Evolutionary conservation across 2,113 vertebrate species (phyloP), one percentile per base, ranked within the genome.

Genomic region (Takifugu bimaculatus): DNA sequence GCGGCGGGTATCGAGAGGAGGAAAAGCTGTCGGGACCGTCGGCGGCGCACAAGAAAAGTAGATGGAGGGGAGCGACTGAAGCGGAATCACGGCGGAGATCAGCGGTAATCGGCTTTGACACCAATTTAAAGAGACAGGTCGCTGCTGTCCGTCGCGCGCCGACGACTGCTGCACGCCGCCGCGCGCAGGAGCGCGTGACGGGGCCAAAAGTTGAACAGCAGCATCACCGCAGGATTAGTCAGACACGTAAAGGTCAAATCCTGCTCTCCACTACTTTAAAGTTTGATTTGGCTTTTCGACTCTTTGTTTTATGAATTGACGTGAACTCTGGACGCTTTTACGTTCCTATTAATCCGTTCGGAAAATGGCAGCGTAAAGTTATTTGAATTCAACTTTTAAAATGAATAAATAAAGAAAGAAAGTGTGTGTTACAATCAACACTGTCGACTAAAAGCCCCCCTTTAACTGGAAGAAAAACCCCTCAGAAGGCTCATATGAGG

Each of bases 71-170:
- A 89, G 90, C 91, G 90, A 85, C 88, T 89, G 63, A 72, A 79
- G 62, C 84, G 61, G 82, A 89, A 89, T 92, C 91, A 92, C 91
- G 89, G 78, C 90, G 81, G 88, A 90, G 92, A 91, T 92, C 89
- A 91, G 86, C 91, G 47, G 48, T 94, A 94, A 95, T 89, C 95
- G 86, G 94, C 94, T 96, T 94, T 91, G 68, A 87, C 79, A 81
- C 75, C 76, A 81, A 89, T 77, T 93, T 92, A 92, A 93, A 93
- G 91, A 90, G 92, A 90, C 90, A 91, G 91, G 54, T 69, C 85
- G 53, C 79, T 43, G 61, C 70, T 6, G 75, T 59, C 49, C 5
- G 47, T 32, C 20, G 20, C 20, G 20, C 20, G 20, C 20, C 20
- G 20, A 43, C 42, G 6, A 13, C 42, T 43, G 42, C 42, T 43